Evolutionary conservation across 2,113 vertebrate genomes (phyloP).

Genomic region (Ptyas mucosa): DNA sequence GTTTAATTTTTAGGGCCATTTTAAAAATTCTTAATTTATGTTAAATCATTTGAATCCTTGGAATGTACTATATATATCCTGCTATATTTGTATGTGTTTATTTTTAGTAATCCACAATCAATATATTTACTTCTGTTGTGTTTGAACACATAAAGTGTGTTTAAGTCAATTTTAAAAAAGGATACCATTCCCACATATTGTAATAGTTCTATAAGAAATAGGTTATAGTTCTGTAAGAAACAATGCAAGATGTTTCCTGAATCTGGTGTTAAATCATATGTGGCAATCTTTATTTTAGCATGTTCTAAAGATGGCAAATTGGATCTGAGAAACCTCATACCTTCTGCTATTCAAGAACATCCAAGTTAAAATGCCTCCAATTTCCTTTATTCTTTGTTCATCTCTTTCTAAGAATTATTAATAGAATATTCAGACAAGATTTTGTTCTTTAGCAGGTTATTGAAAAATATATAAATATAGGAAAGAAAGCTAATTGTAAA

Average conservation of each 20-base stretch:
- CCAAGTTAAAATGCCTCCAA: not conserved
- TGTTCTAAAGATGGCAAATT: not conserved
- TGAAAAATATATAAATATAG: not conserved
- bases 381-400: not conserved
- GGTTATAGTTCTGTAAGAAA: not conserved
- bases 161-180: not conserved
- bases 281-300: not conserved
- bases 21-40: not conserved
- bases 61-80: not conserved
- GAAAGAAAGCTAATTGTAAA: not conserved
- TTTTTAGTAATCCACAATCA: not conserved
- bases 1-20: not conserved
- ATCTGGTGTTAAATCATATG: not conserved
- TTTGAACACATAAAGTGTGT: not conserved
- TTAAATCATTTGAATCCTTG: not conserved
- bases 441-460: not conserved
- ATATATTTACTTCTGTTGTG: not conserved
- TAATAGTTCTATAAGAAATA: not conserved
- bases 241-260: not conserved
- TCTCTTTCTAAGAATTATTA: not conserved
- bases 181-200: not conserved
- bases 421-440: not conserved
- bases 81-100: not conserved
- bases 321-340: not conserved
- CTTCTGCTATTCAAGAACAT: fast-evolving